Conservation (phyloP, 2,113 vertebrate genomes). For the Rhabdornis inornatus region DNA sequence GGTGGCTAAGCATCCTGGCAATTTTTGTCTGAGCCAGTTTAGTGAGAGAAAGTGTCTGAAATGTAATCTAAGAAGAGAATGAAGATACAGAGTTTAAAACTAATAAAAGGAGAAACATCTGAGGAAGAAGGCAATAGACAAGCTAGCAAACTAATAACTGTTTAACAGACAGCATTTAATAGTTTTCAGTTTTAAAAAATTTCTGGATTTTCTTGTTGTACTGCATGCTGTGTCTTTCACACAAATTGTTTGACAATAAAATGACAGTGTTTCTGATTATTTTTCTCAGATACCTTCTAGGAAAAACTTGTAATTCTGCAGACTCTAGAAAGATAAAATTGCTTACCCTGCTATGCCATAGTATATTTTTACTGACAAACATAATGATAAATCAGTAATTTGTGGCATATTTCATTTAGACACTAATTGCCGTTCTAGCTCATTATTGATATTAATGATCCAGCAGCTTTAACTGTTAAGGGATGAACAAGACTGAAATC, state of each 20-base stretch:
- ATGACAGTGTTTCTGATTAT: not conserved
- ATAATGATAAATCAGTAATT: conserved; percentile 48
- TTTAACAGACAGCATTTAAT: not conserved
- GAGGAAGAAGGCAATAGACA: not conserved
- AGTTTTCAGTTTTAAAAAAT: not conserved
- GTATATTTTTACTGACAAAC: conserved; percentile 37
- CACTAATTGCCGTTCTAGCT: conserved; percentile 65
- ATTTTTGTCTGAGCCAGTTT: not conserved
- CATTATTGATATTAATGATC: conserved; percentile 75
- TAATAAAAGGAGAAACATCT: not conserved
- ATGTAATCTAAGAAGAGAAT: not conserved
- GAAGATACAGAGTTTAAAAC: not conserved
- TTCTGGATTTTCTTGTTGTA: not conserved
- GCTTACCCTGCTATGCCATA: not conserved
- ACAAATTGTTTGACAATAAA: not conserved
- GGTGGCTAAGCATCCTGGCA: accelerated
- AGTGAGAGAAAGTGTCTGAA: not conserved
- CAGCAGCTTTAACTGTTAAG: conserved; percentile 56
- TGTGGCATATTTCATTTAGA: conserved; percentile 50
- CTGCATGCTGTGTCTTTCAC: not conserved
- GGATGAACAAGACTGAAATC: conserved; percentile 62
- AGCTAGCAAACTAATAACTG: not conserved
- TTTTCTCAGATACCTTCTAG: not conserved
- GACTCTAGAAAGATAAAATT: not conserved
- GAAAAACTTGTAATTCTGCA: not conserved